Base-by-base conservation (phyloP, 2,113 vertebrate species). In the Actenoides hombroni region DNA sequence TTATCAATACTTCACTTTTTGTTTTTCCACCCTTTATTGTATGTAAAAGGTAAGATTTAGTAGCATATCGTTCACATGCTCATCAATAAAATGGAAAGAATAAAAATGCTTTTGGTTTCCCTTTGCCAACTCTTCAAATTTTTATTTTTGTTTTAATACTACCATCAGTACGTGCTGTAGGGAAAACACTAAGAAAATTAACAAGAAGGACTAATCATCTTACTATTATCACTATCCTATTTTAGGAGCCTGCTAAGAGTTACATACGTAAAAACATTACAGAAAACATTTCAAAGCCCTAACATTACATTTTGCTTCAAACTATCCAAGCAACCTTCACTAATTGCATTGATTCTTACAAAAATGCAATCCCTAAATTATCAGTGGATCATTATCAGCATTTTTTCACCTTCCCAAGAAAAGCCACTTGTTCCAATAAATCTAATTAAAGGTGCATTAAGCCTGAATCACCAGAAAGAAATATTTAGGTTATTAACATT, bases 401-500 rank as follows among this genome's bases (percentile, higher is more conserved):
- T 53, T 91, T 88, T 90, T 78, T 87, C 76, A 88, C 69, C 57
- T 80, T 93, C 92, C 81, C 81, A 95, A 70, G 46, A 44, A 92
- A 93, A 94, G 39, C 31, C 28, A n/a, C 16, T 73, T 71, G 4
- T 83, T 95, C 69, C 65, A 84, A 92, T 49, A 95, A 77, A 94
- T 90, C 85, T 95, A 93, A 95, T 96, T 95, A 95, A 92, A 96
- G 33, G 16, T 89, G 46, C 69, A 81, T 89, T 95, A 86, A 92
- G 44, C 73, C 25, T 57, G 44, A 88, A 79, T 65, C 26, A 88
- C 59, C 79, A 79, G 67, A 83, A 92, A 88, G 19, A 93, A 81
- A 71, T 61, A 63, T 21, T 90, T 71, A 42, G 2, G 2, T 79
- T 77, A 90, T 92, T 95, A 94, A 84, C 63, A 80, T 56, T 90